Percentiles rank a stretch among this genome's conserved stretches.
phyloP scores from a whole-genome alignment of 2,113 vertebrate species.

The Mobula birostris region DNA sequence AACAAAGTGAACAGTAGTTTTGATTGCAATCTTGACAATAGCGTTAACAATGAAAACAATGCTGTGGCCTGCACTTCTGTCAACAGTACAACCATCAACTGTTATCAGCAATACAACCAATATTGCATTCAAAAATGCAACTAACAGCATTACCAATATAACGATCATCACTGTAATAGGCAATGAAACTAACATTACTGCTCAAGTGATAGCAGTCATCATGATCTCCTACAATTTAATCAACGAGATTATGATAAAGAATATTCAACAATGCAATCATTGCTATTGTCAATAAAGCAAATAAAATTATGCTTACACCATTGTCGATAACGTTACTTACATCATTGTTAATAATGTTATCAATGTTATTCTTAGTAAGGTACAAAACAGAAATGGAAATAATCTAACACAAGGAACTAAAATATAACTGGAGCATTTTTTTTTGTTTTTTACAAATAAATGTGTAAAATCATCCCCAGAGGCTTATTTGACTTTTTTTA shows the following conservation, averaged over 20 bases:
- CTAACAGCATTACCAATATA: background rate
- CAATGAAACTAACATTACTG: background rate
- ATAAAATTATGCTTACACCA: background rate
- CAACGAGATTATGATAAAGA: too few relatives aligned
- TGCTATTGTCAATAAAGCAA: background rate
- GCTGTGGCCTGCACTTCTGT: background rate
- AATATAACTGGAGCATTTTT: too few relatives aligned
- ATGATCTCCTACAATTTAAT: too few relatives aligned
- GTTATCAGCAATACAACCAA: background rate
- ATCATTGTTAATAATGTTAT: background rate
- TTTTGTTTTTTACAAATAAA: too few relatives aligned
- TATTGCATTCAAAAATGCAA: background rate
- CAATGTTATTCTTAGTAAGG: background rate
- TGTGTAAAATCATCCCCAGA: too few relatives aligned
- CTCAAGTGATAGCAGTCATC: background rate
- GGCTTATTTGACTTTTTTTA: too few relatives aligned
- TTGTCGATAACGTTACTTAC: too few relatives aligned
- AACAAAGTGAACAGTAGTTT: background rate
- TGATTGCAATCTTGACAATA: background rate
- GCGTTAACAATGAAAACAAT: background rate
- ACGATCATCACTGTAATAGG: background rate
- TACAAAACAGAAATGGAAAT: too few relatives aligned
- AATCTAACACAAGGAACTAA: too few relatives aligned
- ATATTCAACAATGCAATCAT: background rate
- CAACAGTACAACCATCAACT: background rate